phyloP scores from a whole-genome alignment of 2,113 vertebrate species.

The Sula dactylatra region DNA sequence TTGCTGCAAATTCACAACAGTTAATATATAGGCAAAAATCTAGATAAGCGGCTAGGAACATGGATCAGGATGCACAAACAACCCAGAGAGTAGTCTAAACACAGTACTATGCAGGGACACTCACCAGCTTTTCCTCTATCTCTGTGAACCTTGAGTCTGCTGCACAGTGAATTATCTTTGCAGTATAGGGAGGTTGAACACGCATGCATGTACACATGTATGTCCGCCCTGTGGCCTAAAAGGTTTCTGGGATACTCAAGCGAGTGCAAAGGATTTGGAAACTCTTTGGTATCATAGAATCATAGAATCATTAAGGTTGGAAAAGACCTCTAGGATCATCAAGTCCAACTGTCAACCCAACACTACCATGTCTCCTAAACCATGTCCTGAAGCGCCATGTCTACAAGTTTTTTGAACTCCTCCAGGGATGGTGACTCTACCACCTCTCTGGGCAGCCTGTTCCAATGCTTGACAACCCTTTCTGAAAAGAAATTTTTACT shows the following conservation, averaged over 20 bases:
- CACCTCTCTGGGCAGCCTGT: no score
- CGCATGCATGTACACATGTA: fast-evolving
- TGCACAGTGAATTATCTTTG: neutral
- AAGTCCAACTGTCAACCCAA: no score
- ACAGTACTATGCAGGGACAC: fast-evolving
- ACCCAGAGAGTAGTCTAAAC: neutral
- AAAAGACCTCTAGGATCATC: no score
- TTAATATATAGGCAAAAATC: neutral
- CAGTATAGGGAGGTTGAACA: neutral
- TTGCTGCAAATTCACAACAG: neutral
- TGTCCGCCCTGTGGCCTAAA: neutral
- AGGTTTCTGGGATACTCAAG: neutral
- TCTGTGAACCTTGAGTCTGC: neutral
- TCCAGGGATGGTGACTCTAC: no score
- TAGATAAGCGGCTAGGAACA: neutral
- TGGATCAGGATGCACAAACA: neutral
- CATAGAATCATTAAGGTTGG: no score
- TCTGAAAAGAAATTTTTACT: no score
- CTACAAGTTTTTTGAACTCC: no score
- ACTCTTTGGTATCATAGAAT: no score
- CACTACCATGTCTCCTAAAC: no score
- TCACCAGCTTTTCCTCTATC: neutral
- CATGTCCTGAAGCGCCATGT: no score
- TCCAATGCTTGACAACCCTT: no score
- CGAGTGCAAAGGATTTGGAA: neutral